Conservation (phyloP, 2,113 vertebrate species). For the Nanger granti region DNA sequence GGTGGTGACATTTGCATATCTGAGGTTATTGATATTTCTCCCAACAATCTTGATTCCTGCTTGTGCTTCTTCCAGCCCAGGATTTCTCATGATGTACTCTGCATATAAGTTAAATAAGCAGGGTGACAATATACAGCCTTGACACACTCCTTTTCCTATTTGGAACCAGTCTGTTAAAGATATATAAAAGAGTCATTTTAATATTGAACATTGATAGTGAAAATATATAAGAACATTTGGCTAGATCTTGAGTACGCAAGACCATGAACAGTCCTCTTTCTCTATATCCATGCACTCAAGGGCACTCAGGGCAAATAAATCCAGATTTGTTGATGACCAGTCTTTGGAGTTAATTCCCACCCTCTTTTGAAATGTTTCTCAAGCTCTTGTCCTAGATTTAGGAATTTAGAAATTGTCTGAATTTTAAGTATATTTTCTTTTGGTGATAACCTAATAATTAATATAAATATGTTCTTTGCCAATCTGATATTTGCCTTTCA, state of each 20-base stretch:
- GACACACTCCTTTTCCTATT: too few species aligned
- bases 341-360: not conserved
- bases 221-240: not conserved
- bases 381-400: not conserved
- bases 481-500: not conserved
- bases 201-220: not conserved
- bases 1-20: too few species aligned
- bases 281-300: not conserved
- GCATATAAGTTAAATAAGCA: too few species aligned
- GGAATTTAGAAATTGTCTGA: not conserved
- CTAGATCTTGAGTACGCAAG: not conserved
- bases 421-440: conserved; percentile 18
- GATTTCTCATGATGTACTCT: too few species aligned
- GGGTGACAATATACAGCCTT: too few species aligned
- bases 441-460: not conserved
- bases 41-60: too few species aligned
- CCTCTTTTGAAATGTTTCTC: not conserved
- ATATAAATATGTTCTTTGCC: not conserved
- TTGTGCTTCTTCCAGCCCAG: too few species aligned
- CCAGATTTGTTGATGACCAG: not conserved
- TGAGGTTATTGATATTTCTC: too few species aligned
- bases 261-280: not conserved
- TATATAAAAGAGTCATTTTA: not conserved
- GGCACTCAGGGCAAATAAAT: not conserved
- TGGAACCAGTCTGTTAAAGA: not conserved